These are phyloP conservation scores for Gopherus flavomarginatus DNA, from an alignment of 2,113 vertebrate genomes.

Conservation along the genomic window DNA sequence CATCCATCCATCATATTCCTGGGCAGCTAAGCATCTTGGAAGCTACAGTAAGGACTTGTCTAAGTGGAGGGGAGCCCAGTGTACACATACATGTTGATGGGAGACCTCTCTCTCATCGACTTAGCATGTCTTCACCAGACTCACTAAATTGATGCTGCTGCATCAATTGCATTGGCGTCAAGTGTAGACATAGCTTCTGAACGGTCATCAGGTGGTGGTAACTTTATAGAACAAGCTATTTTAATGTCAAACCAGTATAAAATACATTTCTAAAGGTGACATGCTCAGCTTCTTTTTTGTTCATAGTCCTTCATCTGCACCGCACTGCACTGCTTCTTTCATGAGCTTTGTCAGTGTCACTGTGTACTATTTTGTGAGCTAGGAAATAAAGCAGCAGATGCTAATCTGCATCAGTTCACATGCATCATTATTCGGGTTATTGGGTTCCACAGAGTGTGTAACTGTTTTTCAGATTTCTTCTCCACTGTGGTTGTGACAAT, in stretches of 20 bases:
- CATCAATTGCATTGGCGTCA: too few relatives aligned
- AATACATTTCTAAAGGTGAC: neutral
- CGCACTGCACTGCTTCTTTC: neutral
- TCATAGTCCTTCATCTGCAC: fast-evolving
- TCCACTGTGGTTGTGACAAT: neutral
- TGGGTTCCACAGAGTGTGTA: neutral
- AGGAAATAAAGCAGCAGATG: fast-evolving
- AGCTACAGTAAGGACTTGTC: fast-evolving
- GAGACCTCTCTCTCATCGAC: too few relatives aligned
- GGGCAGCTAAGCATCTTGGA: neutral
- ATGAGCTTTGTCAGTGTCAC: neutral
- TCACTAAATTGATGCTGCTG: too few relatives aligned
- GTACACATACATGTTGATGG: neutral
- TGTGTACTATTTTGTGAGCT: neutral
- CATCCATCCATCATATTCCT: too few relatives aligned
- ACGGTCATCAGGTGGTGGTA: too few relatives aligned
- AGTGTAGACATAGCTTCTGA: too few relatives aligned
- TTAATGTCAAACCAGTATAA: fast-evolving
- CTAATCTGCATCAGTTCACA: fast-evolving
- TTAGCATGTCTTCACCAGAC: too few relatives aligned
- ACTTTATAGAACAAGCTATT: fast-evolving
- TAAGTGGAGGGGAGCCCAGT: neutral
- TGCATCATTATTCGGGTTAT: neutral
- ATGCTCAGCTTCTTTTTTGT: neutral
- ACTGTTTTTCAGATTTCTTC: neutral